phyloP scores from a whole-genome alignment of 2,113 vertebrate genomes.

The Ceyx melanurus region DNA sequence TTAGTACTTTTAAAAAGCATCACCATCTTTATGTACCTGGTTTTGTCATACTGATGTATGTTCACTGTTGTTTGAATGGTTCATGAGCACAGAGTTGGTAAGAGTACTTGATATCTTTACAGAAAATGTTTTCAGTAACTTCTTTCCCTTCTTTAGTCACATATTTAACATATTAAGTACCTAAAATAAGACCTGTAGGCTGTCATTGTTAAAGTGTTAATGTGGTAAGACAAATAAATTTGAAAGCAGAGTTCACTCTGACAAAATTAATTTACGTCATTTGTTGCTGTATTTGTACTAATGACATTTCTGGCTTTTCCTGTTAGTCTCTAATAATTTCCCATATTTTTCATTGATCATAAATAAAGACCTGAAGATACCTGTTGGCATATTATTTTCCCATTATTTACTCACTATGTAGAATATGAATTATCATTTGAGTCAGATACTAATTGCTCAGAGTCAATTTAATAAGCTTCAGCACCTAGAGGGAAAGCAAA shows the following conservation, averaged over 20 bases:
- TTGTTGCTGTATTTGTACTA: not conserved
- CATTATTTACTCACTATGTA: not conserved
- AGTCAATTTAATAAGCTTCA: not conserved
- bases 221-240: conserved; percentile 12
- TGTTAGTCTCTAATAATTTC: not conserved
- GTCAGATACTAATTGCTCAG: not conserved
- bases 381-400: not conserved
- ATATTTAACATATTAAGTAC: not conserved
- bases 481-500: not conserved
- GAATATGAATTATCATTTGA: not conserved
- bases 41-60: not conserved
- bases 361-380: not conserved
- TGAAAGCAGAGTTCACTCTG: not conserved
- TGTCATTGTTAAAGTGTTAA: conserved; percentile 9
- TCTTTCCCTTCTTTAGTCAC: not conserved
- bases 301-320: not conserved
- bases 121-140: not conserved
- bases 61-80: not conserved
- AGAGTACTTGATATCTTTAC: not conserved
- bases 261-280: not conserved
- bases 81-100: not conserved
- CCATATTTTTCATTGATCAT: not conserved
- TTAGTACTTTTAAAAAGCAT: not conserved
- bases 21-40: not conserved
- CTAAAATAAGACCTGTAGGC: conserved; percentile 3